Percentiles rank a stretch among this genome's conserved stretches.
Evolutionary conservation across 2,888 invertebrate species (phyloP).

Genomic region (Clitarchus hookeri): DNA sequence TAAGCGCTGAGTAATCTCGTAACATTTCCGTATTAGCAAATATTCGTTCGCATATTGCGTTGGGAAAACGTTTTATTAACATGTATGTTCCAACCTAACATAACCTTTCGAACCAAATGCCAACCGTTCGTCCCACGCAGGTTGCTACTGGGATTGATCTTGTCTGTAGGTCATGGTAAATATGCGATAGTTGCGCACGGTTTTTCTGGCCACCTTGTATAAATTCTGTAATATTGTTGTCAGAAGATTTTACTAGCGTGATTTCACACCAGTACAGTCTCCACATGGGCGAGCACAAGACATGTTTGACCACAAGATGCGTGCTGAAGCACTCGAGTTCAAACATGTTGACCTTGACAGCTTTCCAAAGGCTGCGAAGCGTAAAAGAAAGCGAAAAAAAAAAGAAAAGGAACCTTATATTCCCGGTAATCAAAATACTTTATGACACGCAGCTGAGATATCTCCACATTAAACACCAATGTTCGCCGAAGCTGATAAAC

Average conservation of each 20-base stretch:
- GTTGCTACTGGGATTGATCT: too few species aligned
- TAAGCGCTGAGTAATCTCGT: too few species aligned
- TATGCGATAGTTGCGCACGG: too few species aligned
- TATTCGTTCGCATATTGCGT: too few species aligned
- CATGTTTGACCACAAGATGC: not conserved
- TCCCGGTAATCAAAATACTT: not conserved
- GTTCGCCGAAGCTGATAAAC: conserved; percentile 24
- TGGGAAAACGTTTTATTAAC: too few species aligned
- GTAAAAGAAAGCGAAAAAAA: not conserved
- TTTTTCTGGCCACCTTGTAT: too few species aligned
- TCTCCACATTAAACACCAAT: conserved; percentile 15
- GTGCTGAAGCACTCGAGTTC: not conserved
- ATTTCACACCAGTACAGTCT: not conserved
- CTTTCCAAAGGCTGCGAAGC: not conserved
- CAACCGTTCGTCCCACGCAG: too few species aligned
- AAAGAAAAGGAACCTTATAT: not conserved
- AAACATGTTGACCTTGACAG: not conserved
- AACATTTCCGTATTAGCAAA: too few species aligned
- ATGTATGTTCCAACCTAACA: too few species aligned
- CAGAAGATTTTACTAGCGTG: not conserved
- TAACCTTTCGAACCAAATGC: too few species aligned
- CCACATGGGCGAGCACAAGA: not conserved
- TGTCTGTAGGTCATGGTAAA: too few species aligned
- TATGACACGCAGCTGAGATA: not conserved
- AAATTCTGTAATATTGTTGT: too few species aligned